Percentiles rank a stretch among this genome's conserved stretches.
Evolutionary conservation across 2,888 invertebrate genomes (phyloP).

Genomic region (Cataglyphis rosenhaueri): DNA sequence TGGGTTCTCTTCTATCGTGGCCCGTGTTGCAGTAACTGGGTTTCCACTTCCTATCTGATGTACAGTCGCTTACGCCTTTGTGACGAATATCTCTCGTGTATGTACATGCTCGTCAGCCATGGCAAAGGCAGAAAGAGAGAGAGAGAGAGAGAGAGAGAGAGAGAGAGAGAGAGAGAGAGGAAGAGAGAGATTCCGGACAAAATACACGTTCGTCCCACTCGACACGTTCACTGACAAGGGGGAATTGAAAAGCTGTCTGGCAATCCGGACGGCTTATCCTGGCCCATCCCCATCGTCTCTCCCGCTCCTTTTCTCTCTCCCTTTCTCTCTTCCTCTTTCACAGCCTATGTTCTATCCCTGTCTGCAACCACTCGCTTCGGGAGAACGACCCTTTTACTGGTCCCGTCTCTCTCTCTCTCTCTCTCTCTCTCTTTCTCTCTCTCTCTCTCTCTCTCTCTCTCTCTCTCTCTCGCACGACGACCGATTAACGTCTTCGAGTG

Average conservation of each 20-base stretch:
- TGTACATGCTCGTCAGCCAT: conserved; percentile 59
- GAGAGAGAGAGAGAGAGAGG: conserved; percentile 46
- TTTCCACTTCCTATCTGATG: conserved; percentile 61
- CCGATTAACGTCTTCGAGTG: conserved; percentile 63
- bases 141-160: conserved; percentile 46
- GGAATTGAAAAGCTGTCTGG: conserved; percentile 85
- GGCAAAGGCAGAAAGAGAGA: conserved; percentile 27
- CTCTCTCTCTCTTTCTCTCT: no score
- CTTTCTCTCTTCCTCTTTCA: conserved; percentile 3
- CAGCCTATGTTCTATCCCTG: neutral
- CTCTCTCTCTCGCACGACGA: conserved; percentile 40
- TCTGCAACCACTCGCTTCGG: conserved; percentile 25
- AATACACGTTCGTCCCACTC: conserved; percentile 78
- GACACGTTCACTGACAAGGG: conserved; percentile 84
- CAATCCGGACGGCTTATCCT: conserved; percentile 84
- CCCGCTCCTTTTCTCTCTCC: conserved; percentile 19
- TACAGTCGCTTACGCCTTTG: conserved; percentile 58
- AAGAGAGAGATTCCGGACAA: conserved; percentile 63
- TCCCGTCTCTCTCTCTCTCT: conserved; percentile 33
- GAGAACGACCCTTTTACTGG: conserved; percentile 63
- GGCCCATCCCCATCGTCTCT: conserved; percentile 63
- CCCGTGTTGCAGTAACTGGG: conserved; percentile 66
- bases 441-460: neutral
- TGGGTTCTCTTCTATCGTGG: conserved; percentile 44
- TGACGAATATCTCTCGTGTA: conserved; percentile 63